A percentile compares a stretch with the other conserved stretches of the same genome.
Evolutionary conservation across 2,113 vertebrate species (phyloP).

Genomic region (Sinocyclocheilus grahami): DNA sequence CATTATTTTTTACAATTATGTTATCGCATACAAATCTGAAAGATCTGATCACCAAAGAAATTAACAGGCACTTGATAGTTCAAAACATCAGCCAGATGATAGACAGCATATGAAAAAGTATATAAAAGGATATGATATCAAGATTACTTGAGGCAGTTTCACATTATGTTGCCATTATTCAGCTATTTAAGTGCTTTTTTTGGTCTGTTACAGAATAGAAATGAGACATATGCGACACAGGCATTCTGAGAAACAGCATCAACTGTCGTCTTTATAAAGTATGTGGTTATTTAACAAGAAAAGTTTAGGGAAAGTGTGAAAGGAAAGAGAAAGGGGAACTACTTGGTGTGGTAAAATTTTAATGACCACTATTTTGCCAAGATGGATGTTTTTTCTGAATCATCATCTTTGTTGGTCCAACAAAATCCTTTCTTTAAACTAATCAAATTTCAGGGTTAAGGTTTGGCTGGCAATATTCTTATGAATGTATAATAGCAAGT

Average conservation of each 20-base stretch:
- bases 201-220: neutral
- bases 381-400: no score
- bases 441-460: no score
- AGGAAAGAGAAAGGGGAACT: neutral
- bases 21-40: neutral
- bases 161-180: neutral
- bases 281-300: neutral
- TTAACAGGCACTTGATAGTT: neutral
- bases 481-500: no score
- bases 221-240: neutral
- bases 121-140: neutral
- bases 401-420: no score
- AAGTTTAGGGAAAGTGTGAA: neutral
- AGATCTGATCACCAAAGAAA: neutral
- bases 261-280: neutral
- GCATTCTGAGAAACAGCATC: neutral
- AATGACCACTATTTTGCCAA: neutral
- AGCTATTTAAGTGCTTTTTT: neutral
- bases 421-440: no score
- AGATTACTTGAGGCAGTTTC: neutral
- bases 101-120: neutral
- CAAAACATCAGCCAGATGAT: neutral
- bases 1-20: no score
- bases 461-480: no score
- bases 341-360: neutral